Evolutionary conservation across 2,888 invertebrate genomes (phyloP), one percentile per base, ranked within the genome.

Genomic region (Elmis aenea): DNA sequence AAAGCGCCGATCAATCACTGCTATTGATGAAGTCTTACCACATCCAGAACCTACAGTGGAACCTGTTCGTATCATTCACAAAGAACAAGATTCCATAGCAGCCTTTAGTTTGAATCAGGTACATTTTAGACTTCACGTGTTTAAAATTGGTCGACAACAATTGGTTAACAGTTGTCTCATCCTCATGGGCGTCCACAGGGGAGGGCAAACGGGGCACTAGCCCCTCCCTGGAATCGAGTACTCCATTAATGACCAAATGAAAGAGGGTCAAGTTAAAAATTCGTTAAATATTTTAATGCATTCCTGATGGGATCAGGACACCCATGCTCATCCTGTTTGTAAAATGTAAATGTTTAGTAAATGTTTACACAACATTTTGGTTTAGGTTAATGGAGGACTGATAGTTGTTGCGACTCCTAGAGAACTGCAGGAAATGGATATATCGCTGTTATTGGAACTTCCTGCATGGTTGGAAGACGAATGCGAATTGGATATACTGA

Each of bases 401-500:
- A 79, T 99, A 50, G 89, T 94, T 0, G 77, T 99, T 50, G 91
- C 96, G 3, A 99, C 96, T 26, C 90, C 93, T 0, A 82, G 94
- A 36, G 99, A 99, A 69, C 83, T 99, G 6, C 94, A 97, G 62
- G 99, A 99, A 72, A 85, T 99, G 80, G 96, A 97, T 68, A 93
- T 99, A 54, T 87, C 92, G 0, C 72, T 92, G 27, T 72, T 99
- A 14, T 72, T 99, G 24, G 88, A 92, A 58, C 84, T 92, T 33
- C 87, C 90, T 4, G 83, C 83, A 46, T 97, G 96, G 95, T 77
- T 94, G 39, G 92, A 94, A 69, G 95, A 97, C 68, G 93, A 96
- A 68, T 94, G 93, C 62, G 96, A 97, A 69, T 84, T 95, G 60
- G 97, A 99, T 69, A 85, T 97, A 54, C 75, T 95, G 52, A 88